phyloP scores from a whole-genome alignment of 2,797 vertebrate genomes.

The Cuculus canorus region DNA sequence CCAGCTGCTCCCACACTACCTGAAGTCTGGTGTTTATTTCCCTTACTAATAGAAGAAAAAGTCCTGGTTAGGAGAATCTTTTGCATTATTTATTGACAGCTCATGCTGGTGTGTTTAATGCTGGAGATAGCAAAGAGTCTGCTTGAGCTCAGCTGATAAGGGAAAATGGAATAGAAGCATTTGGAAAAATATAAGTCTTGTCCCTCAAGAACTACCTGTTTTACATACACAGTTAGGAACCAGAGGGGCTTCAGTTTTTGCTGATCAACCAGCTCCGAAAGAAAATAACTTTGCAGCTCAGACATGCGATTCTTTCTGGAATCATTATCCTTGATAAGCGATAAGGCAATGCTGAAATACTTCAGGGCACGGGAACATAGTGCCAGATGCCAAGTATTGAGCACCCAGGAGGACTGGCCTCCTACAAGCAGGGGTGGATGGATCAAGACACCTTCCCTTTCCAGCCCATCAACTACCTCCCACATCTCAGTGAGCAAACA shows the following conservation, averaged over 20 bases:
- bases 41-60: not conserved
- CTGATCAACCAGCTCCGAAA: not conserved
- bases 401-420: not conserved
- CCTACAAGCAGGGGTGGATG: not conserved
- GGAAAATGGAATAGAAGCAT: not conserved
- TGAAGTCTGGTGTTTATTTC: not conserved
- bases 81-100: slow-evolving; percentile 11
- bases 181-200: not conserved
- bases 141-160: not conserved
- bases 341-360: not conserved
- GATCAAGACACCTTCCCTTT: not conserved
- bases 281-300: not conserved
- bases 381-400: not conserved
- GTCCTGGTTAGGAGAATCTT: not conserved
- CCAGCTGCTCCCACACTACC: not conserved
- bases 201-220: not conserved
- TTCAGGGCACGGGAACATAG: not conserved
- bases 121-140: not conserved
- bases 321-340: not conserved
- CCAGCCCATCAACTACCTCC: not conserved
- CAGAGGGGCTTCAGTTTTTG: not conserved
- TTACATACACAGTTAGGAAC: not conserved
- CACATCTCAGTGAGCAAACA: not conserved
- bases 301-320: not conserved
- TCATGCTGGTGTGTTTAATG: not conserved